phyloP scores from a whole-genome alignment of 2,888 invertebrate genomes.

The Tinea semifulvella region DNA sequence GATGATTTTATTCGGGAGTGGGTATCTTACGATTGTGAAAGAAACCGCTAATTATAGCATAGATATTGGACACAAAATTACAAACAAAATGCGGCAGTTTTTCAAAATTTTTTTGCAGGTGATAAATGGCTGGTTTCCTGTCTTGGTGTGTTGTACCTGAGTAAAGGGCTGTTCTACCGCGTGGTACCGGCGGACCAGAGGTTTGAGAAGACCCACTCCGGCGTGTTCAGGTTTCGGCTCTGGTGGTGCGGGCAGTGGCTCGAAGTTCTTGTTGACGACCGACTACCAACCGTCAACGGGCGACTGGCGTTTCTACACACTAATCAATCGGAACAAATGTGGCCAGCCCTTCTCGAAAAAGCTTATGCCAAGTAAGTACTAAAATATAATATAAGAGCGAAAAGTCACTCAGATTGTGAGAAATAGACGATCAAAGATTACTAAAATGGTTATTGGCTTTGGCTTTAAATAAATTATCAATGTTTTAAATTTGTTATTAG shows the following conservation, averaged over 20 bases:
- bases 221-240: slow-evolving; percentile 87
- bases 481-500: too few relatives aligned
- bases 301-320: slow-evolving; percentile 87
- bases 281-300: slow-evolving; percentile 87
- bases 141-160: slow-evolving; percentile 82
- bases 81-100: too few relatives aligned
- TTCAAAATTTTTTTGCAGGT: slow-evolving; percentile 68
- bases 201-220: slow-evolving; percentile 76
- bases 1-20: too few relatives aligned
- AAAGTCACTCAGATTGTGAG: too few relatives aligned
- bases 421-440: too few relatives aligned
- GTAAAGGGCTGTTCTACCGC: slow-evolving; percentile 88
- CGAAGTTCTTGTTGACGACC: slow-evolving; percentile 86
- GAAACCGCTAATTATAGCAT: too few relatives aligned
- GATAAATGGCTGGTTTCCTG: slow-evolving; percentile 93
- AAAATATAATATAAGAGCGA: too few relatives aligned
- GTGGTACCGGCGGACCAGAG: slow-evolving; percentile 92
- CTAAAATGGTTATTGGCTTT: too few relatives aligned
- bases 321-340: slow-evolving; percentile 81
- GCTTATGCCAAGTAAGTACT: slow-evolving; percentile 85
- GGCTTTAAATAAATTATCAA: too few relatives aligned
- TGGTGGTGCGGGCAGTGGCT: slow-evolving; percentile 97
- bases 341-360: slow-evolving; percentile 91
- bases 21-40: too few relatives aligned
- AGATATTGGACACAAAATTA: too few relatives aligned